A percentile compares a stretch with the other conserved stretches of the same genome.
These are phyloP conservation scores for Protosalanx chinensis DNA, from an alignment of 2,797 vertebrate species.

Conservation along the genomic window DNA sequence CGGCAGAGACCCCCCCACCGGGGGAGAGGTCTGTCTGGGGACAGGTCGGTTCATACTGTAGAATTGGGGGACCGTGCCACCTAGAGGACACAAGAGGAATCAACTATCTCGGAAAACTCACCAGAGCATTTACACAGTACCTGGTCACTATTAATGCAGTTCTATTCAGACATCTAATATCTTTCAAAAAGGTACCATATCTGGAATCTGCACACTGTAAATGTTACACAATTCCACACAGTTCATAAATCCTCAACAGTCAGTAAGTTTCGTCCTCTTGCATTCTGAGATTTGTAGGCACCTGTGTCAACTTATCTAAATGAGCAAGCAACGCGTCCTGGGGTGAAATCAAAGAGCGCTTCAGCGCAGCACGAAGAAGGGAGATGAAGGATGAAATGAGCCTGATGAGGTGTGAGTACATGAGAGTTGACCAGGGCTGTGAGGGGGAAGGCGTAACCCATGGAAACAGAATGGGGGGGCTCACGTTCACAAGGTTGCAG, in stretches of 20 bases:
- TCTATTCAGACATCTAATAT: too few relatives aligned
- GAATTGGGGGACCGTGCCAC: constrained; percentile 88
- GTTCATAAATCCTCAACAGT: background rate
- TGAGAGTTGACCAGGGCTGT: constrained; percentile 7
- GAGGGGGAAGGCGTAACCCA: background rate
- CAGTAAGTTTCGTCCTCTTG: background rate
- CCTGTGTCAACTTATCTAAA: too few relatives aligned
- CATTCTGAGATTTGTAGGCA: too few relatives aligned
- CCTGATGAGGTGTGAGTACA: background rate
- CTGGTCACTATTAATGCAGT: too few relatives aligned
- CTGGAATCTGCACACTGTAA: too few relatives aligned
- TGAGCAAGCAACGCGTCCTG: too few relatives aligned
- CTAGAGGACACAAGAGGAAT: constrained; percentile 27
- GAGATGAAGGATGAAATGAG: background rate
- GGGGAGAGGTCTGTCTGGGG: constrained; percentile 80
- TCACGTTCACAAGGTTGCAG: constrained; percentile 68
- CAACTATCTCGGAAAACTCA: too few relatives aligned
- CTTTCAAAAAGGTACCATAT: too few relatives aligned
- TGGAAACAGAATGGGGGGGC: constrained; percentile 35
- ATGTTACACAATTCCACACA: too few relatives aligned
- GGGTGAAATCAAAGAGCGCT: constrained; percentile 1
- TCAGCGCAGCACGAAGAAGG: background rate
- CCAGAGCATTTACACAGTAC: too few relatives aligned
- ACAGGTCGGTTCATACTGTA: constrained; percentile 96
- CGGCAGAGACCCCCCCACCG: constrained; percentile 91